Conservation (phyloP, 2,113 vertebrate genomes). For the Lasiurus borealis region DNA sequence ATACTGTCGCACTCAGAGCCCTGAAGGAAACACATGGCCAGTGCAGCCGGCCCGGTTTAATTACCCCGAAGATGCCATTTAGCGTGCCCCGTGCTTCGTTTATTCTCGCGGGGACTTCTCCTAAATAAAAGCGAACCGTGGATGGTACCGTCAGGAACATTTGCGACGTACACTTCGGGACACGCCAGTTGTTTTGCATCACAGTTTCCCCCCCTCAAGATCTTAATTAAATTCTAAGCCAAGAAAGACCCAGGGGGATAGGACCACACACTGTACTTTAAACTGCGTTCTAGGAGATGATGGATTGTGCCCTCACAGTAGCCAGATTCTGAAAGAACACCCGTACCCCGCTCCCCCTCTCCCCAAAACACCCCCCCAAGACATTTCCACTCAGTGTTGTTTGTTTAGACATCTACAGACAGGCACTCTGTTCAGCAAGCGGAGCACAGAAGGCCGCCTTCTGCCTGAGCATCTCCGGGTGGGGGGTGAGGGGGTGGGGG, state of each 20-base stretch:
- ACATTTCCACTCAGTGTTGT: slow-evolving; percentile 75
- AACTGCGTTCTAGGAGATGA: slow-evolving; percentile 78
- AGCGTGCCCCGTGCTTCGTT: slow-evolving; percentile 81
- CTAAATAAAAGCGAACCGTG: slow-evolving; percentile 83
- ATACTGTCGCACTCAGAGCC: neutral
- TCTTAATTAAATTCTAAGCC: slow-evolving; percentile 77
- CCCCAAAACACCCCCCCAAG: neutral
- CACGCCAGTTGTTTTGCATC: slow-evolving; percentile 55
- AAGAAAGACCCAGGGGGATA: slow-evolving; percentile 71
- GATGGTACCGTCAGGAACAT: slow-evolving; percentile 77
- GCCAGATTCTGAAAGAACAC: slow-evolving; percentile 79
- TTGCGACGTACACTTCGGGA: slow-evolving; percentile 71
- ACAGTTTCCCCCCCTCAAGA: slow-evolving; percentile 8
- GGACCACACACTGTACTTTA: slow-evolving; percentile 81
- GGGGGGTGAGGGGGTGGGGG: no score
- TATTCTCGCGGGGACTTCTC: slow-evolving; percentile 80
- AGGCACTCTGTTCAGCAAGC: neutral
- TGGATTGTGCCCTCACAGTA: slow-evolving; percentile 79
- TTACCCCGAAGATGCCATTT: slow-evolving; percentile 80
- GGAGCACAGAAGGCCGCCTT: neutral
- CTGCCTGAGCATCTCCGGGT: neutral
- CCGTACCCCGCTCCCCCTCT: neutral
- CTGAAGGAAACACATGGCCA: neutral
- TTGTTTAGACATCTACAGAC: slow-evolving; percentile 73
- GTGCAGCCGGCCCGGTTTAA: neutral